Evolutionary conservation across 1,140 invertebrate species (phyloP), one percentile per base, ranked within the genome.

Genomic region (Telenomus remus): DNA sequence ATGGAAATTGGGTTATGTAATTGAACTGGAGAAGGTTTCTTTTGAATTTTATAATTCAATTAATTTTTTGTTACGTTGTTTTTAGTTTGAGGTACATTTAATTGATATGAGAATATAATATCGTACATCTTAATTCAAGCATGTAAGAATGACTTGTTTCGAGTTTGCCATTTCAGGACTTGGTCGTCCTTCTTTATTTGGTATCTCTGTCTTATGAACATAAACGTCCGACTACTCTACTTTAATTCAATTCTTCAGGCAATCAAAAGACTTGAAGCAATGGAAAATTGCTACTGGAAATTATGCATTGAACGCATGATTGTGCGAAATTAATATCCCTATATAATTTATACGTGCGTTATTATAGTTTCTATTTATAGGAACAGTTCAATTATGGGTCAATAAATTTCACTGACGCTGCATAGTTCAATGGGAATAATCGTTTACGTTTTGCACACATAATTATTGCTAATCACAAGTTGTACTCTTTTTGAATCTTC

Each of bases 231-330:
- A 50, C 51, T 61, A 44, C 57, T 49, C 13, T 35, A 19, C 64
- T 37, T 69, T 35, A 37, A 53, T 53, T 49, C 64, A 33, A 64
- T 33, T 61, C 49, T 55, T 50, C 46, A 44, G 44, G 39, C 39
- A 27, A 49, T 37, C 43, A 5, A 19, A 11, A 13, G 55, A 49
- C 47, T 51, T 63, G 63, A 49, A 59, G 68, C 44, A 48, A 59
- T 33, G 56, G 15, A 35, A 63, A 71, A 50, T 56, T 63, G 59
- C 59, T 56, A 71, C 68, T 71, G 65, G 50, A 71, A 63, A 57
- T 71, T 71, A 71, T 43, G 46, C 47, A 54, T 61, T 35, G 50
- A 60, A 48, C 35, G 39, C 56, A 61, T 71, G 46, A 63, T 70
- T 70, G 56, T 61, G 49, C 16, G 56, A 39, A 61, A 70, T 61